Conservation (phyloP, 2,888 invertebrate genomes). For the Ectemnius cavifrons region DNA sequence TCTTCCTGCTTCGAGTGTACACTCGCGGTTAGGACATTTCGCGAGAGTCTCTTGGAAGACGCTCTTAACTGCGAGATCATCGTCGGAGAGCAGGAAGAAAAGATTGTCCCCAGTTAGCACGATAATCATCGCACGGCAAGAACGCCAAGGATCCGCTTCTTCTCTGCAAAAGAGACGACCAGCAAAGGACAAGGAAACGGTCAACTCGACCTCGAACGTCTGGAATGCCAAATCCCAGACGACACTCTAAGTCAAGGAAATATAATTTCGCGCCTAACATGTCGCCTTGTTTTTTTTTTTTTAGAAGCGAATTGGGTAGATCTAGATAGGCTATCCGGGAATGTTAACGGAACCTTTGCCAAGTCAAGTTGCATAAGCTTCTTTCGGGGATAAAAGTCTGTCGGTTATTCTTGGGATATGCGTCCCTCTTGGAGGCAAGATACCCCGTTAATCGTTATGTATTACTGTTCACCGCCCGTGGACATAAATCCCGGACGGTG, state of each 20-base stretch:
- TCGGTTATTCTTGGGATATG: no score
- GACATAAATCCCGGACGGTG: slow-evolving; percentile 31
- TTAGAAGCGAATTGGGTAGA: no score
- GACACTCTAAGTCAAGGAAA: slow-evolving; percentile 42
- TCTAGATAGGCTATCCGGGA: no score
- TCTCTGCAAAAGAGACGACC: slow-evolving; percentile 24
- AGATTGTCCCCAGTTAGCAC: slow-evolving; percentile 34
- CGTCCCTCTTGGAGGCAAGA: not conserved
- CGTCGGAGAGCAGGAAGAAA: no score
- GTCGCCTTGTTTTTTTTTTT: no score
- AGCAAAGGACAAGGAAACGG: slow-evolving; percentile 20
- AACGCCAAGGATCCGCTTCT: slow-evolving; percentile 54
- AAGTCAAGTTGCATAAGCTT: no score
- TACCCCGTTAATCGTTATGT: slow-evolving; percentile 18
- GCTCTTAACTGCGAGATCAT: not conserved
- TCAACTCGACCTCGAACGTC: slow-evolving; percentile 35
- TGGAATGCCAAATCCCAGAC: slow-evolving; percentile 27
- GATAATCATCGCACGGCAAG: slow-evolving; percentile 55
- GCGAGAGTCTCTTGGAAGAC: slow-evolving; percentile 7
- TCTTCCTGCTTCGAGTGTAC: no score
- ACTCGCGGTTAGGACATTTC: no score
- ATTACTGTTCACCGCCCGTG: slow-evolving; percentile 12
- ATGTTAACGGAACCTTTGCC: no score
- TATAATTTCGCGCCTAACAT: no score
- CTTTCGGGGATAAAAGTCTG: no score